These are phyloP conservation scores for Ochlodes sylvanus DNA, from an alignment of 2,888 invertebrate genomes.

Conservation along the genomic window DNA sequence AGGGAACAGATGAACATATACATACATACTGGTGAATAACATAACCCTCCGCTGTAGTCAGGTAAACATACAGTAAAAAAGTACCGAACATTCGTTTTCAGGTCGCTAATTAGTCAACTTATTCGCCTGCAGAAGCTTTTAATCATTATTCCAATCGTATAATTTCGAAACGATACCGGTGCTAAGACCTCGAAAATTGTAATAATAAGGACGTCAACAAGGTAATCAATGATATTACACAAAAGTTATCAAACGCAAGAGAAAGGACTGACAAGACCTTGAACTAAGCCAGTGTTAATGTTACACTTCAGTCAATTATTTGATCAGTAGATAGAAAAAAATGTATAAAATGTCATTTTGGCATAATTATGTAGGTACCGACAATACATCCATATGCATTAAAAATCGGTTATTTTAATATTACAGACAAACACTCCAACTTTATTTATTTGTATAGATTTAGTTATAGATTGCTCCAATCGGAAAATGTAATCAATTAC, in stretches of 20 bases:
- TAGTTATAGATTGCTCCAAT: background rate
- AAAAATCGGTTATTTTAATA: no score
- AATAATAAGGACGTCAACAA: background rate
- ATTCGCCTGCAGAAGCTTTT: background rate
- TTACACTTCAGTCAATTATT: background rate
- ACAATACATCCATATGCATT: no score
- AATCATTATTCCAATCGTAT: background rate
- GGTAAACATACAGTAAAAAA: no score
- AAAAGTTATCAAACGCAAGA: conserved; percentile 2
- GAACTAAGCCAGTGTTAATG: background rate
- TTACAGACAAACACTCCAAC: no score
- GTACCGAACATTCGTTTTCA: no score
- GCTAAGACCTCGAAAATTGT: conserved; percentile 1
- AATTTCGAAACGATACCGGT: background rate
- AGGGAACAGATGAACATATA: no score
- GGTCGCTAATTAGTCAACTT: no score
- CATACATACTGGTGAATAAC: no score
- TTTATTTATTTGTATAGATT: no score
- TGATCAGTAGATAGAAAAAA: background rate
- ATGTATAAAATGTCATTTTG: no score
- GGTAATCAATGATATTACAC: background rate
- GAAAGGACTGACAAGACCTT: background rate
- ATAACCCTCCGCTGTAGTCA: no score
- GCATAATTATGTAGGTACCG: no score
- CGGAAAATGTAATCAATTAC: background rate